Conservation (phyloP, 2,113 vertebrate species). For the Herpetotheres cachinnans region DNA sequence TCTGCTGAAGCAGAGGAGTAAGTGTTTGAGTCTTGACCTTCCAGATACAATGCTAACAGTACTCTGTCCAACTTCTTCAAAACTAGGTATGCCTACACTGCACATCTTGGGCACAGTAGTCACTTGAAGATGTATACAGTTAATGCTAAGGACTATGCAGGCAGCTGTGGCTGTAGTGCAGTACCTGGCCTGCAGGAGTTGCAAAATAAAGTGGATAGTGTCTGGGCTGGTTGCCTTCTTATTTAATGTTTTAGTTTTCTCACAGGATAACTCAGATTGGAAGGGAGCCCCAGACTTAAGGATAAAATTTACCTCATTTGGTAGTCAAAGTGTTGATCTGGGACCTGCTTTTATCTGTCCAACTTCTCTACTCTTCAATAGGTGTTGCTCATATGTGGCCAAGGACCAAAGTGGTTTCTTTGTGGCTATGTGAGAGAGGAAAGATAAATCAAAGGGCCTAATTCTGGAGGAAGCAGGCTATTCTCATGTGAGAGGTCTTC, state of each 20-base stretch:
- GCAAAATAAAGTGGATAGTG: neutral
- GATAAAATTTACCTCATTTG: neutral
- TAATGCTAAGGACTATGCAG: neutral
- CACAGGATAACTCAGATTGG: neutral
- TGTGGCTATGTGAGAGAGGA: neutral
- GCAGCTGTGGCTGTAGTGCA: neutral
- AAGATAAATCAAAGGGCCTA: slow-evolving; percentile 11
- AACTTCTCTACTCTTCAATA: neutral
- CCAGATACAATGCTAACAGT: neutral
- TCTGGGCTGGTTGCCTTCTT: neutral
- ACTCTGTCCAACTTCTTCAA: neutral
- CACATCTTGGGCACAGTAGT: neutral
- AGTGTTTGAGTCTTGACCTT: neutral
- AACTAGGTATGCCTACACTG: neutral
- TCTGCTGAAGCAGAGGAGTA: neutral
- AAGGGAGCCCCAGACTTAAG: neutral
- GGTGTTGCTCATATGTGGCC: neutral
- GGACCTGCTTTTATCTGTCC: neutral
- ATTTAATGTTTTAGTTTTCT: neutral
- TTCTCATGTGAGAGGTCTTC: neutral
- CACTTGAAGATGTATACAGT: neutral
- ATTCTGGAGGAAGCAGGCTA: neutral
- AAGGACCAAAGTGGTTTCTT: neutral
- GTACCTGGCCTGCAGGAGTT: neutral
- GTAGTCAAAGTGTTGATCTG: neutral